Evolutionary conservation across 1,140 invertebrate genomes (phyloP), one percentile per base, ranked within the genome.

Genomic region (Bombus polaris): DNA sequence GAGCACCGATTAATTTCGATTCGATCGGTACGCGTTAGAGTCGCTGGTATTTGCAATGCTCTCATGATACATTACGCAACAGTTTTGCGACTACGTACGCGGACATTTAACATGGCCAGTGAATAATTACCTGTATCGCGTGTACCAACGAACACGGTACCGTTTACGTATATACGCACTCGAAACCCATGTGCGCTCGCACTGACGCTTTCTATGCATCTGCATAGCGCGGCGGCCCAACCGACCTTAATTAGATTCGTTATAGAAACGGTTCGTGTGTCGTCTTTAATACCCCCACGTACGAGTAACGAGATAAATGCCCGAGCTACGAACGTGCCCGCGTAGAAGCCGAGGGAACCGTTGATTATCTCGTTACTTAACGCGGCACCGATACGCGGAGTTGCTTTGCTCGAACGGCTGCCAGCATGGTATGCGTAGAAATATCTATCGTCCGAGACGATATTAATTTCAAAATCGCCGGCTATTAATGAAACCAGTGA

Each of bases 291-390:
- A 81, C 82, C 86, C 80, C 65, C 32, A 32, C 74, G 66, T 10
- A 87, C 82, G 75, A 80, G 84, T 79, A 88, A 88, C 87, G 81
- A 90, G 89, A 90, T 90, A 88, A 90, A 87, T 90, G 70, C 83
- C 77, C 86, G 73, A 35, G 66, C 70, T 35, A 28, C 37, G 79
- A 66, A 75, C 77, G 76, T 73, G 83, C 12, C 59, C 57, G 15
- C 42, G 76, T 81, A 79, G 71, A 86, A 86, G 72, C 76, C 28
- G 15, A 37, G 81, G 71, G 72, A 74, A 59, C 65, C 76, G 82
- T 83, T 88, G 89, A 90, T 90, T 90, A 90, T 90, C 89, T 90
- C 81, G 89, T 90, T 90, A 90, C 86, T 90, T 85, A 83, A 80
- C 88, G 71, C 59, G 28, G 44, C 37, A 68, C 59, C 53, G 66